Base-by-base conservation (phyloP, 30 jellyfish, hydroid and myxozoan genomes). In the Euphysa ruthae region DNA sequence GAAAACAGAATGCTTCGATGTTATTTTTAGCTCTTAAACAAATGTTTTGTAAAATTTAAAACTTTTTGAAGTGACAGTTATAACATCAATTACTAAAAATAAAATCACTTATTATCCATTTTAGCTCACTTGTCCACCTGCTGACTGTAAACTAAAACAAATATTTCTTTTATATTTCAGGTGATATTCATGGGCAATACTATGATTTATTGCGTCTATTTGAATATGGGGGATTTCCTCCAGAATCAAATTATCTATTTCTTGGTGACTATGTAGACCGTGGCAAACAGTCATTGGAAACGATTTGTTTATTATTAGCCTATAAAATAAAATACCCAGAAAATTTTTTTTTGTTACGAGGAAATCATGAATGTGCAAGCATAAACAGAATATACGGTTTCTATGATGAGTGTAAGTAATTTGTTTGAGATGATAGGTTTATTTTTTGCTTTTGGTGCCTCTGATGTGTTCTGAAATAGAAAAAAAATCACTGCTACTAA, bases 211-310 rank as follows among this genome's bases (percentile, higher is more conserved):
- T 90, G 63, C 82, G 99, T 66, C 65, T 90, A 20, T 90, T 82
- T 72, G 99, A 90, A 74, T 90, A 90, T 77, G 99, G 99, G 16
- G 93, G 94, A 2, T 90, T 90, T 51, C 99, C 99, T 2, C 99
- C 99, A 0, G 99, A 90, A 73, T 81, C 99, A 57, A 90, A 90
- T 33, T 90, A 90, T 58, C 61, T 90, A 20, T 90, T 90, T 82
- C 99, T 90, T 35, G 99, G 99, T 16, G 99, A 90, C 33, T 90
- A 90, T 75, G 99, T 90, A 20, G 99, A 90, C 83, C 64, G 99
- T 60, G 99, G 99, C 43, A 90, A 90, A 75, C 99, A 90, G 49
- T 90, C 99, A 1, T 66, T 90, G 51, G 99, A 90, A 66, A 81
- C 95, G 20, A 90, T 90, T 7, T 82, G 95, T 63, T 79, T 90